Evolutionary conservation across 2,113 vertebrate genomes (phyloP), one percentile per base, ranked within the genome.

Genomic region (Tautogolabrus adspersus): DNA sequence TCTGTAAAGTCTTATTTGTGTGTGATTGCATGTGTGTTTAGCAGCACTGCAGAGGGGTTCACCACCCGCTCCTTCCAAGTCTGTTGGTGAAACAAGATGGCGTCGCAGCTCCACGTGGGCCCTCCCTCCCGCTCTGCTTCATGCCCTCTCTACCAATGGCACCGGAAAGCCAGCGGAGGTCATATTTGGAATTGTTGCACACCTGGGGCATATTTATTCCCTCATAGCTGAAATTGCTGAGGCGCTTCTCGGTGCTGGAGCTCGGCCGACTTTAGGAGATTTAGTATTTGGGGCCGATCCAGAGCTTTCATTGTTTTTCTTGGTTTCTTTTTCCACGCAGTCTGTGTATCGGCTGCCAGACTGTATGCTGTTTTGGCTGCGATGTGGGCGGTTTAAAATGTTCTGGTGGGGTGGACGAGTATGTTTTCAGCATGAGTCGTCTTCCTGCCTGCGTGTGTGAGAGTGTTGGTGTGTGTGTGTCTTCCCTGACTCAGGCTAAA

Each of bases 51-150:
- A 80, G 83, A 88, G 68, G 74, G 61, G 73, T 69, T 75, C 87
- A 11, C 71, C 30, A 59, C 46, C 46, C 60, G 42, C 49, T 77
- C 57, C 42, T 63, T 59, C 86, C 92, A 52, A 94, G 92, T 93
- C 90, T 81, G 92, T 92, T 75, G 88, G 88, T 94, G 93, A 94
- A 94, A 92, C 88, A 89, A 90, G 87, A 92, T 87, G 89, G 87
- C 78, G 83, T 37, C 54, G 26, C 68, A 30, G 72, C 83, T 83
- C 84, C 87, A 88, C 79, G 72, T 84, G 77, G 81, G 51, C 49
- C 49, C 49, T 52, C 70, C 65, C 63, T 57, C 6, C 23, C 9
- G 1, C 23, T 5, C 60, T 19, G 59, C 44, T 59, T 76, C 7
- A 61, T 75, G 66, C 72, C 74, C 72, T 19, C 51, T 61, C 13